A percentile compares a stretch with the other conserved stretches of the same genome.
These are phyloP conservation scores for Artibeus lituratus DNA, from an alignment of 2,797 vertebrate genomes.

Conservation along the genomic window DNA sequence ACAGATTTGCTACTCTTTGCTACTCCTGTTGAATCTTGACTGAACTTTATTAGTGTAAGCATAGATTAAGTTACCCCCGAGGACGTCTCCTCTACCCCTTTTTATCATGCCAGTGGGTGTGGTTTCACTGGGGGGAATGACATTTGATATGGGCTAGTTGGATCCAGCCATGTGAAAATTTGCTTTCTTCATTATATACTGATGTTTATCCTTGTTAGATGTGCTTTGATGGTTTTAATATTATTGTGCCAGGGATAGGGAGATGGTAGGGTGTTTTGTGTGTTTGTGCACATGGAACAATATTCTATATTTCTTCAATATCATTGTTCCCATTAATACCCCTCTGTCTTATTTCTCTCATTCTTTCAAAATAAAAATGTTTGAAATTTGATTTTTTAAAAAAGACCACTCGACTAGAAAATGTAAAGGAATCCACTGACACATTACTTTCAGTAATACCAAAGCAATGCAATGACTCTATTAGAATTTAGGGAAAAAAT, in stretches of 20 bases:
- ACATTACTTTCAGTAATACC: background rate
- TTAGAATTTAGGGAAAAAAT: background rate
- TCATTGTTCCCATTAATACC: constrained; percentile 72
- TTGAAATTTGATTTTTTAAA: constrained; percentile 80
- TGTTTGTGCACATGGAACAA: background rate
- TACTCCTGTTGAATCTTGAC: constrained; percentile 5
- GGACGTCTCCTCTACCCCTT: background rate
- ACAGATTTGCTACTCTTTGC: background rate
- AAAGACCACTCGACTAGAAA: background rate
- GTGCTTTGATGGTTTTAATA: constrained; percentile 66
- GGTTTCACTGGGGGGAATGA: constrained; percentile 40
- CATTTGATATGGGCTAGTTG: constrained; percentile 39
- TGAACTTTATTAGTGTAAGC: constrained; percentile 46
- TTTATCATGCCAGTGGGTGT: background rate
- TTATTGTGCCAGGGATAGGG: constrained; percentile 56
- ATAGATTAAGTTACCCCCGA: background rate
- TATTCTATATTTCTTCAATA: constrained; percentile 69
- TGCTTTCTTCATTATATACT: constrained; percentile 57
- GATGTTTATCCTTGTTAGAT: constrained; percentile 64
- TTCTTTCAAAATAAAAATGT: constrained; percentile 83
- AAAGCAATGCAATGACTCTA: background rate
- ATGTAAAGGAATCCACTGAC: background rate
- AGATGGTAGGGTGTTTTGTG: constrained; percentile 36
- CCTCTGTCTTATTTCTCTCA: constrained; percentile 68
- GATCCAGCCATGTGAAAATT: constrained; percentile 55